Percentiles rank a stretch among this genome's conserved stretches.
Conservation (phyloP, 2,888 invertebrate genomes). For the Tiliacea citrago region DNA sequence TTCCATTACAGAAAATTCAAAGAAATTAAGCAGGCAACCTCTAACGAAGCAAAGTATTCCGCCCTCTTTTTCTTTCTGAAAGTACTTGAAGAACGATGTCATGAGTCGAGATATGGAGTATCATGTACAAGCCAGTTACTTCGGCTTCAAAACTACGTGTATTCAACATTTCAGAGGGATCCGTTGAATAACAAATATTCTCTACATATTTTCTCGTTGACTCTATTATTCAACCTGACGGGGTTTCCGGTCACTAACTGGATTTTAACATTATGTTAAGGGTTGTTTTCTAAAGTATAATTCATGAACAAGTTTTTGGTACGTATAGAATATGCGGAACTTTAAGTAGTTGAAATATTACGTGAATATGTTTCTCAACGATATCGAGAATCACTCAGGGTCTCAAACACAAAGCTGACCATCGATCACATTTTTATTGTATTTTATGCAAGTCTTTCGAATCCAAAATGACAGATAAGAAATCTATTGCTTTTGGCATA, state of each 20-base stretch:
- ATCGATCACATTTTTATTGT: neutral
- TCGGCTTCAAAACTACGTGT: constrained; percentile 31
- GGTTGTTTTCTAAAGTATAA: constrained; percentile 34
- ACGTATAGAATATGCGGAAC: neutral
- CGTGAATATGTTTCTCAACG: neutral
- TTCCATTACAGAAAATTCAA: neutral
- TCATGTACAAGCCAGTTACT: constrained; percentile 41
- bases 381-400: neutral
- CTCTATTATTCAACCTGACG: constrained; percentile 47
- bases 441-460: neutral
- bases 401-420: neutral
- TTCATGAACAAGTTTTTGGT: constrained; percentile 30
- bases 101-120: constrained; percentile 23
- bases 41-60: neutral
- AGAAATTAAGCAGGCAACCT: neutral
- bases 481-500: neutral
- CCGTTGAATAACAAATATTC: constrained; percentile 45
- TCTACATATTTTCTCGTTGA: constrained; percentile 31
- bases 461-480: constrained; percentile 1
- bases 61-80: constrained; percentile 17
- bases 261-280: constrained; percentile 45
- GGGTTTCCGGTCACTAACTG: constrained; percentile 49
- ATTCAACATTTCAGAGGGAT: constrained; percentile 34
- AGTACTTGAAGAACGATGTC: constrained; percentile 24
- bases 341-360: neutral